A percentile compares a stretch with the other conserved stretches of the same genome.
Evolutionary conservation across 2,888 invertebrate species (phyloP).

Genomic region (Hoplodrina blanda): DNA sequence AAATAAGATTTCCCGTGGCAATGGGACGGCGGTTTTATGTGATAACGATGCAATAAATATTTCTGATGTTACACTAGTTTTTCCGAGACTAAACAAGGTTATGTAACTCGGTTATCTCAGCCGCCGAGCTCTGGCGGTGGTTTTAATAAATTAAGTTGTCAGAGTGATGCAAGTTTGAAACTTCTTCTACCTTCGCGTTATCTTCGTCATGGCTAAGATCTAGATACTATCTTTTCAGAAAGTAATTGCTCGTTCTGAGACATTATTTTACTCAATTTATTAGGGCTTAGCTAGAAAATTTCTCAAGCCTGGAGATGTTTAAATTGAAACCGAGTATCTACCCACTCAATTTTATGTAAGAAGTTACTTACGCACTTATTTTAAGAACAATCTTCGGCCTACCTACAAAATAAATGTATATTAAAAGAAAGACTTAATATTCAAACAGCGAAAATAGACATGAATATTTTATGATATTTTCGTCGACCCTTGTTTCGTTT

Average conservation of each 20-base stretch:
- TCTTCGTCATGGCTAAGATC: conserved; percentile 46
- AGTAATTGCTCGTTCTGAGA: conserved; percentile 45
- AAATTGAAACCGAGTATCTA: conserved; percentile 24
- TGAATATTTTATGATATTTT: conserved; percentile 52
- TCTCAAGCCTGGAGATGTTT: conserved; percentile 16
- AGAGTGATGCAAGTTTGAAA: conserved; percentile 55
- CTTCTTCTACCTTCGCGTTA: conserved; percentile 50
- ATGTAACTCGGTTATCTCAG: conserved; percentile 49
- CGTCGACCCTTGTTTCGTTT: conserved; percentile 52
- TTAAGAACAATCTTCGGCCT: conserved; percentile 11
- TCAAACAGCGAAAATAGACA: conserved; percentile 34
- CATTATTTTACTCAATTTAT: conserved; percentile 38
- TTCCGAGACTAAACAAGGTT: conserved; percentile 46
- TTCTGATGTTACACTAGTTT: conserved; percentile 45
- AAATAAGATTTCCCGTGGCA: conserved; percentile 56
- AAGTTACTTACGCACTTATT: conserved; percentile 1
- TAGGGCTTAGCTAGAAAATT: conserved; percentile 8
- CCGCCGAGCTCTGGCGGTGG: conserved; percentile 40
- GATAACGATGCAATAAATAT: conserved; percentile 60
- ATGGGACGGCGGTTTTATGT: conserved; percentile 53
- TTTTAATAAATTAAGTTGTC: conserved; percentile 59
- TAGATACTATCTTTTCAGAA: conserved; percentile 39
- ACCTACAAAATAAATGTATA: conserved; percentile 12
- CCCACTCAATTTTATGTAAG: conserved; percentile 6
- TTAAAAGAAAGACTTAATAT: conserved; percentile 42